phyloP scores from a whole-genome alignment of 2,888 invertebrate genomes.

The Aproaerema taeniolella region DNA sequence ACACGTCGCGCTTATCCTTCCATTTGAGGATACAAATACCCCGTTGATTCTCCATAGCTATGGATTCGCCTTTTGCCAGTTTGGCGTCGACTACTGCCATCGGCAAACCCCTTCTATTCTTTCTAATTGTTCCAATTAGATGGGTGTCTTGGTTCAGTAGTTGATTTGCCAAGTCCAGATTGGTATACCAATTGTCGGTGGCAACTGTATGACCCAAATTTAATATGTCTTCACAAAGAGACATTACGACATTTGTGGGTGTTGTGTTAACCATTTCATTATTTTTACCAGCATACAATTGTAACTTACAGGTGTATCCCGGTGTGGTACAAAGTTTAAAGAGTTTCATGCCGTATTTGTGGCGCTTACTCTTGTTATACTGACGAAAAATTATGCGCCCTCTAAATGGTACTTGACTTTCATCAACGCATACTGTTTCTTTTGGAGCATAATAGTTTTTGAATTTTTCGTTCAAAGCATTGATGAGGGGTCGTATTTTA shows the following conservation, averaged over 20 bases:
- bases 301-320: conserved; percentile 30
- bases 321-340: conserved; percentile 32
- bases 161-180: too few relatives aligned
- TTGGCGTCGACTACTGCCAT: too few relatives aligned
- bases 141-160: conserved; percentile 33
- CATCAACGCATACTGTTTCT: conserved; percentile 20
- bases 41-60: conserved; percentile 28
- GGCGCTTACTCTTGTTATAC: too few relatives aligned
- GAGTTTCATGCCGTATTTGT: too few relatives aligned
- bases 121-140: conserved; percentile 34
- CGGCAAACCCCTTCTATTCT: conserved; percentile 34
- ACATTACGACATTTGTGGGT: conserved; percentile 29
- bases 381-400: too few relatives aligned
- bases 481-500: conserved; percentile 5
- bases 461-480: too few relatives aligned
- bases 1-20: conserved; percentile 21
- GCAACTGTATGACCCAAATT: conserved; percentile 32
- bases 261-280: conserved; percentile 27
- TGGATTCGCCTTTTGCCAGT: too few relatives aligned
- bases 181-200: too few relatives aligned
- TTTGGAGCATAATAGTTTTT: conserved; percentile 14
- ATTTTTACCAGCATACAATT: conserved; percentile 32
- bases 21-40: conserved; percentile 19
- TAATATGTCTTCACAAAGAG: conserved; percentile 27
- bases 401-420: too few relatives aligned